phyloP scores from a whole-genome alignment of 1,140 invertebrate species.

The Leptonema lineaticorne region DNA sequence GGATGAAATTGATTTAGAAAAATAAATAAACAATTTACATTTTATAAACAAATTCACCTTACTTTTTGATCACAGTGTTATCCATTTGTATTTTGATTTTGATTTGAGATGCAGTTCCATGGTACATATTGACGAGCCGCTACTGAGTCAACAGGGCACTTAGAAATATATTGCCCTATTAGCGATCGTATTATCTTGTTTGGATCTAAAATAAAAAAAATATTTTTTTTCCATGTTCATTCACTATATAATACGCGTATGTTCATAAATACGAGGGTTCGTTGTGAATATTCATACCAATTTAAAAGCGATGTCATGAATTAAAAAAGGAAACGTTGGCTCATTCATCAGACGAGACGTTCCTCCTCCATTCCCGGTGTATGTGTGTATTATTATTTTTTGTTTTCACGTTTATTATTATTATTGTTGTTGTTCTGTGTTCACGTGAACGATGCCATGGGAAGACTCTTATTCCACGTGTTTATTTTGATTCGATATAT shows the following conservation, averaged over 20 bases:
- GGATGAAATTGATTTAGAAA: too few relatives aligned
- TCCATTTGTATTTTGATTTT: background rate
- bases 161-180: conserved; percentile 5
- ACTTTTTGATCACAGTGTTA: background rate
- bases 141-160: background rate
- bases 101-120: background rate
- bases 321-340: conserved; percentile 40
- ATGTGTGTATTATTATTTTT: background rate
- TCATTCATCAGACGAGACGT: conserved; percentile 35
- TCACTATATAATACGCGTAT: background rate
- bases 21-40: too few relatives aligned
- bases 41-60: too few relatives aligned
- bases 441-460: conserved; percentile 14
- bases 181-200: conserved; percentile 22
- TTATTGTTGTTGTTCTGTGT: conserved; percentile 20
- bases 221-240: conserved; percentile 2
- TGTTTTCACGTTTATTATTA: conserved; percentile 7
- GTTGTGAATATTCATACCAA: conserved; percentile 42
- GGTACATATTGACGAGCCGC: background rate
- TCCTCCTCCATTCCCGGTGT: conserved; percentile 11
- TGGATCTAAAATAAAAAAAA: conserved; percentile 11
- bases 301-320: conserved; percentile 42
- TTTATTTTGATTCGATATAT: conserved; percentile 29
- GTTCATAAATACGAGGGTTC: background rate
- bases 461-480: conserved; percentile 21